These are phyloP conservation scores for Actenoides hombroni DNA, from an alignment of 2,113 vertebrate genomes.

Conservation along the genomic window DNA sequence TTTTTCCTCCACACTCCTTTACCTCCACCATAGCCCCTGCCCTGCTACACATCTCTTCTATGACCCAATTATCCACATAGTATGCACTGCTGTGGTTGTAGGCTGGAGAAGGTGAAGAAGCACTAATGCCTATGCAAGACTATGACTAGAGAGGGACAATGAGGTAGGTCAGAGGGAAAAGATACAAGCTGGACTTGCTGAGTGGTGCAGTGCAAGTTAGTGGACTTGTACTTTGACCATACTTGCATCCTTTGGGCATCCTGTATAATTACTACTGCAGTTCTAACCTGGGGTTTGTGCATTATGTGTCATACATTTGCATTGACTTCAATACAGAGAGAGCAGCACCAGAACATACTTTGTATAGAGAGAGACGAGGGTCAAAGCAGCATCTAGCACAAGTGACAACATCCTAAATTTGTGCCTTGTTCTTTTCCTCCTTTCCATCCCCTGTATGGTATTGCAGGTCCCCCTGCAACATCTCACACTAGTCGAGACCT, in stretches of 20 bases:
- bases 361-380: not conserved
- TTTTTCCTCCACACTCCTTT: not conserved
- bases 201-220: not conserved
- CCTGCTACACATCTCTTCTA: not conserved
- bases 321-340: not conserved
- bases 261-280: not conserved
- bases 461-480: not conserved
- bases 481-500: not conserved
- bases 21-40: not conserved
- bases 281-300: not conserved
- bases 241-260: not conserved
- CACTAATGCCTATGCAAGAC: not conserved
- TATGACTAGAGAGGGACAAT: not conserved
- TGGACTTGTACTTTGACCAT: not conserved
- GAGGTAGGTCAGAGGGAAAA: not conserved
- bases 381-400: not conserved
- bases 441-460: not conserved
- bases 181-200: not conserved
- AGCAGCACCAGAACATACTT: not conserved
- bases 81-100: not conserved
- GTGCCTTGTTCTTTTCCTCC: not conserved
- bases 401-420: not conserved
- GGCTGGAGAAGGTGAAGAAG: not conserved
- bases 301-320: not conserved
- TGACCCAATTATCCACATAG: rapidly evolving